A percentile compares a stretch with the other conserved stretches of the same genome.
These are phyloP conservation scores for Oriolus oriolus DNA, from an alignment of 2,113 vertebrate species.

Conservation along the genomic window DNA sequence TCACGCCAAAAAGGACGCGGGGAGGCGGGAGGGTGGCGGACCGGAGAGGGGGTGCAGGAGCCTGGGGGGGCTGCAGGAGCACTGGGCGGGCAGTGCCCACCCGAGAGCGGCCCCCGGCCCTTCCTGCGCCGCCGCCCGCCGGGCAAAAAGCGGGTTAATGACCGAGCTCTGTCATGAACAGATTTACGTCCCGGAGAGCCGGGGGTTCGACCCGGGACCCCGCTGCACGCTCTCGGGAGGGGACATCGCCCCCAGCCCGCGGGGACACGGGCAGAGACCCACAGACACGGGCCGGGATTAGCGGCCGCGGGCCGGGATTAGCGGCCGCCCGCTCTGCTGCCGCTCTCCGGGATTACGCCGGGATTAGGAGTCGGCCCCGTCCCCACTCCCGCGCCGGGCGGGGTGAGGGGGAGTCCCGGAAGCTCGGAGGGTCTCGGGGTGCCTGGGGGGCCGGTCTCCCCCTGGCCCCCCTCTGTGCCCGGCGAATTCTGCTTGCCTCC, in stretches of 20 bases:
- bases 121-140: not conserved
- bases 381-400: not conserved
- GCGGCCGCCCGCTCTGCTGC: not conserved
- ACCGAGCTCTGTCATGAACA: not conserved
- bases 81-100: not conserved
- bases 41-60: not conserved
- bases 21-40: not conserved
- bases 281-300: not conserved
- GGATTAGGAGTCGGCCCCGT: constrained; percentile 64
- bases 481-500: constrained; percentile 56
- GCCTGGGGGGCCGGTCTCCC: accelerated
- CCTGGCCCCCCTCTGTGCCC: not conserved
- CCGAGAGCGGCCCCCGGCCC: not conserved
- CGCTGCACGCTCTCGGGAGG: not conserved
- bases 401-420: too few relatives aligned
- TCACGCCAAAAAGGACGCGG: not conserved
- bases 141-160: not conserved
- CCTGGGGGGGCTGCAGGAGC: not conserved
- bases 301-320: constrained; percentile 53
- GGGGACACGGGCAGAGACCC: not conserved
- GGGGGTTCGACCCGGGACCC: not conserved
- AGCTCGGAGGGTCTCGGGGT: not conserved
- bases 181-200: not conserved
- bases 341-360: constrained; percentile 50
- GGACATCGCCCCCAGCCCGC: not conserved